These are phyloP conservation scores for Karalla daura DNA, from an alignment of 2,797 vertebrate genomes.

Conservation along the genomic window DNA sequence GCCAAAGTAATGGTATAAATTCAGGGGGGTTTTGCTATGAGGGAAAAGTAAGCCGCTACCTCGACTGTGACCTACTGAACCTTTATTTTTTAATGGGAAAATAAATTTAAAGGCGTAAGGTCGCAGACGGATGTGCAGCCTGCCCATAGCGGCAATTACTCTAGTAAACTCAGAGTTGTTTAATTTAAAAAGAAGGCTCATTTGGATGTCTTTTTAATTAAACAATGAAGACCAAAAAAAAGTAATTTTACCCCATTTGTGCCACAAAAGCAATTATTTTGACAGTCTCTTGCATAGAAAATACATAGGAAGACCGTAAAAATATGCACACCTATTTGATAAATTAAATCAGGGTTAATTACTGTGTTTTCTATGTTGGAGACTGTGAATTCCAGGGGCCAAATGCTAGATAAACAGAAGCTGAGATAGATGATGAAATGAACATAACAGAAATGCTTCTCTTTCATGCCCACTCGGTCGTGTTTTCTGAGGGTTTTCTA, in stretches of 20 bases:
- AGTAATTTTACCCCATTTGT: neutral
- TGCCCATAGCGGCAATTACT: neutral
- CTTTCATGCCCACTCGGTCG: neutral
- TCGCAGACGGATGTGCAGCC: neutral
- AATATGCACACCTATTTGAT: neutral
- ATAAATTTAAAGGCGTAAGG: neutral
- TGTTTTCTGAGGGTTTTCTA: neutral
- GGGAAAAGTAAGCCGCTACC: conserved; percentile 12
- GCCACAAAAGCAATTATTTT: neutral
- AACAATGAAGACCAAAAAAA: neutral
- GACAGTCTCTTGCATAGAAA: neutral
- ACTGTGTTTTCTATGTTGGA: neutral
- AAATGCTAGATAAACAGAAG: neutral
- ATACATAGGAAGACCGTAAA: neutral
- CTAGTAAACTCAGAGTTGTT: too few species aligned
- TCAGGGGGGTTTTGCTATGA: conserved; percentile 20
- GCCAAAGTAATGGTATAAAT: conserved; percentile 51
- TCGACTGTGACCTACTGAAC: conserved; percentile 12
- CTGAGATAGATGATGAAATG: neutral
- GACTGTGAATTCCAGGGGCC: neutral
- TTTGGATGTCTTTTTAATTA: neutral
- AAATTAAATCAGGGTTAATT: conserved; percentile 10
- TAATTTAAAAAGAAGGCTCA: neutral
- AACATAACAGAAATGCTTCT: neutral
- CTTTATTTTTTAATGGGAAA: conserved; percentile 15